phyloP scores from a whole-genome alignment of 2,888 invertebrate genomes.

The Chamaedrilus cognettii region DNA sequence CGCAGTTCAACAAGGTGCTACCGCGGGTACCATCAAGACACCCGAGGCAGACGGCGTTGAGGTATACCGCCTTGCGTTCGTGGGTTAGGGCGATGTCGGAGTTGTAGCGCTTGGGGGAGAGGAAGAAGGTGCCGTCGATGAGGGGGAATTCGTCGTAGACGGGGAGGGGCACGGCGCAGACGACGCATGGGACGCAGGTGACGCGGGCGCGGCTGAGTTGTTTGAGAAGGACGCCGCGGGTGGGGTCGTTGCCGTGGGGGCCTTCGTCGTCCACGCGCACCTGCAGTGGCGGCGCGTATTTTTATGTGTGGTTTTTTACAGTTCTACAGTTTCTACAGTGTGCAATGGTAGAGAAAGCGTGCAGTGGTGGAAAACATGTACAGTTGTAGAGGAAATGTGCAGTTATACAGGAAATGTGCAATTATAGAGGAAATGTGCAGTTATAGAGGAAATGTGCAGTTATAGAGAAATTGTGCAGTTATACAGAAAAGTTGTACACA shows the following conservation, averaged over 20 bases:
- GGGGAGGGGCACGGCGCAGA: constrained; percentile 82
- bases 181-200: constrained; percentile 77
- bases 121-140: constrained; percentile 97
- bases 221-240: constrained; percentile 86
- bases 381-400: no score
- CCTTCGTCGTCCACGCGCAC: constrained; percentile 99
- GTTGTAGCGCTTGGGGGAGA: constrained; percentile 77
- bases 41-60: constrained; percentile 82
- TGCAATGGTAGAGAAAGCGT: no score
- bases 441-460: no score
- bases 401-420: no score
- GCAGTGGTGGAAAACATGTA: no score
- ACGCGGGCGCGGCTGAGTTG: constrained; percentile 83
- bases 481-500: no score
- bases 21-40: constrained; percentile 76
- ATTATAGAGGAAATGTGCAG: no score
- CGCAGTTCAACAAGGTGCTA: constrained; percentile 43
- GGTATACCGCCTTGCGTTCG: constrained; percentile 66
- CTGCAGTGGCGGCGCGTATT: no score
- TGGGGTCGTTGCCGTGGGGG: constrained; percentile 98
- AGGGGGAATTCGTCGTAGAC: constrained; percentile 95
- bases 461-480: no score
- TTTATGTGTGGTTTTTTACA: no score
- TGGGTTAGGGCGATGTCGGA: neutral
- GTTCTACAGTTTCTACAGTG: no score